phyloP scores from a whole-genome alignment of 2,888 invertebrate genomes.

The Cremastobaeus sp. region DNA sequence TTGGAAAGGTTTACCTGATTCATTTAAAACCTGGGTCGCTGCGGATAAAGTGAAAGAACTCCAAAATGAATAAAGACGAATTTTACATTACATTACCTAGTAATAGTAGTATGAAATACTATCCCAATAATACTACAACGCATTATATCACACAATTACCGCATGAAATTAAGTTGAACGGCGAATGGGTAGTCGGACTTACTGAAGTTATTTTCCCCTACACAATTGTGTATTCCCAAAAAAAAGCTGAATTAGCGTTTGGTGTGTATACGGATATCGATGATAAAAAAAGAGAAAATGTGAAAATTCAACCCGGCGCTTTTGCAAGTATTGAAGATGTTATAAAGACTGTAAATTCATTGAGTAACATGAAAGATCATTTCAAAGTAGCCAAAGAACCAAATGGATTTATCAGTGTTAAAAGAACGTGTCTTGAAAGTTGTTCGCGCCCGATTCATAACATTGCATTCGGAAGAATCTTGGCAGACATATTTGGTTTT shows the following conservation, averaged over 20 bases:
- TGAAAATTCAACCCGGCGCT: no score
- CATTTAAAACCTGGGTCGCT: conserved; percentile 1
- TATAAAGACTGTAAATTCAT: no score
- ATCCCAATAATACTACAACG: conserved; percentile 18
- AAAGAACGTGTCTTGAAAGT: no score
- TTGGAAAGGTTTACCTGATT: neutral
- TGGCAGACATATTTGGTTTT: no score
- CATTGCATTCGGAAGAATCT: no score
- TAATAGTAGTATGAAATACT: conserved; percentile 23
- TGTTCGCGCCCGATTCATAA: no score
- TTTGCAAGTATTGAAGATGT: no score
- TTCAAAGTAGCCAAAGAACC: no score
- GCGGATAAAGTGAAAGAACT: neutral
- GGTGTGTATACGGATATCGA: neutral
- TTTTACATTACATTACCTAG: conserved; percentile 20
- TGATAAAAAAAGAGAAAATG: neutral
- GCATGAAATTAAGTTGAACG: conserved; percentile 7
- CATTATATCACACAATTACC: neutral
- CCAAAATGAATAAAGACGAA: conserved; percentile 12
- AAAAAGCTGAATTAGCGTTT: neutral
- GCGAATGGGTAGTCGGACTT: conserved; percentile 13
- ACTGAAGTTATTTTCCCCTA: conserved; percentile 7
- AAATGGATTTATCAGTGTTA: no score
- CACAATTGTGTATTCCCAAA: neutral
- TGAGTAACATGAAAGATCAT: no score